These are phyloP conservation scores for Seira sanloemensis DNA, from an alignment of 2,888 invertebrate genomes.

Conservation along the genomic window DNA sequence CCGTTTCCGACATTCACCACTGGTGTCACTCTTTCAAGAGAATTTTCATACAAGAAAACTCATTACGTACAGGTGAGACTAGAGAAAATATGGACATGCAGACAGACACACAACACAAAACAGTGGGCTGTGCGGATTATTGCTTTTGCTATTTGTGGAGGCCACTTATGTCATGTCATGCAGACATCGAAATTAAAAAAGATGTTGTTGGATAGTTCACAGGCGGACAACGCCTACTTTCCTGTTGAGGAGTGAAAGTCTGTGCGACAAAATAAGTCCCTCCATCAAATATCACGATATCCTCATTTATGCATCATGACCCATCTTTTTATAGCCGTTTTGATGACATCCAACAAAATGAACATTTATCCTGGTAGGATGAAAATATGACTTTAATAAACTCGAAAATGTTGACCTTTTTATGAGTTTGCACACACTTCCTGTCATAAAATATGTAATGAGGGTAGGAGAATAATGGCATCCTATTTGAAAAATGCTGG, in stretches of 20 bases:
- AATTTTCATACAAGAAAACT: background rate
- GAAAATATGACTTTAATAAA: background rate
- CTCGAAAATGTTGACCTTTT: constrained; percentile 1
- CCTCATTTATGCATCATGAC: background rate
- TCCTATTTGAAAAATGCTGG: too few species aligned
- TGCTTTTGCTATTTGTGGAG: constrained; percentile 6
- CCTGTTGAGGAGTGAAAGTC: background rate
- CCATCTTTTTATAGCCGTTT: background rate
- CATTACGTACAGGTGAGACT: constrained; percentile 5
- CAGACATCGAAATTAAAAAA: constrained; percentile 3
- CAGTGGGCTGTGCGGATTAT: background rate
- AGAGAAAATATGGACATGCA: constrained; percentile 4
- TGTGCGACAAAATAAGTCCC: background rate
- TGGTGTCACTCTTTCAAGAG: background rate
- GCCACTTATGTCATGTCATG: constrained; percentile 14
- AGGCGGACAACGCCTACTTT: background rate
- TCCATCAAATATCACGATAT: background rate
- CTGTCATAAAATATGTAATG: background rate
- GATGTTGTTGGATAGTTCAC: background rate
- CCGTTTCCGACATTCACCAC: constrained; percentile 7
- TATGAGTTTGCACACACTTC: constrained; percentile 6
- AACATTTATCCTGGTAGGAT: background rate
- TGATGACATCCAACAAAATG: constrained; percentile 8
- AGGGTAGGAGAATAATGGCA: too few species aligned
- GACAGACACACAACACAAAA: background rate